Base-by-base conservation (phyloP, 2,888 invertebrate species). In the Cataglyphis rosenhaueri region DNA sequence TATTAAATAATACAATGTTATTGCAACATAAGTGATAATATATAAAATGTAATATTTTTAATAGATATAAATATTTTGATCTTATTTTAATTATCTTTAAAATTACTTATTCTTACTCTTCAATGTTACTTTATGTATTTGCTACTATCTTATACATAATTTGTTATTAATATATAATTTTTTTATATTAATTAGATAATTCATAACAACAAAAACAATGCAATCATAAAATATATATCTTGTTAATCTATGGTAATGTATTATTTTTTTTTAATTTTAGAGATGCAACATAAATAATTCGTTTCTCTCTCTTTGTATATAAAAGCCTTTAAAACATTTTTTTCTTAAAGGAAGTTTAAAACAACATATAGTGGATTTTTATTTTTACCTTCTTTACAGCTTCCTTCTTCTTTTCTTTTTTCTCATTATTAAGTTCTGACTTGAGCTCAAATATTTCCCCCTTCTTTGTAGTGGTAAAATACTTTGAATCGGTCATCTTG, bases 391-490 rank as follows among this genome's bases (percentile, higher is more conserved):
- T 99, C 95, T 99, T 99, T 0, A 99, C 99, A 71, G 99, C 99
- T 95, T 99, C 99, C 94, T 99, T 98, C 95, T 99, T 99, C 95
- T 99, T 99, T 93, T 99, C 99, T 93, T 99, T 99, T 95, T 99
- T 99, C 94, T 99, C 99, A 96, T 99, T 99, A 95, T 99, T 99
- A 81, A 99, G 95, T 95, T 99, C 99, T 8, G 99, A 99, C 95
- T 99, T 99, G 79, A 99, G 95, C 95, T 99, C 99, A 95, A 99
- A 99, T 94, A 99, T 99, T 95, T 99, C 99, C 91, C 99, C 99
- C 95, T 99, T 99, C 95, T 99, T 99, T 86, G 99, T 99, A 86
- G 99, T 99, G 10, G 99, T 99, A 95, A 99, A 99, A 95, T 99
- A 99, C 95, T 99, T 99, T 74, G 99, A 99, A 95, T 99, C 99